Conservation (phyloP, 2,888 invertebrate genomes). For the Agrotis ipsilon region DNA sequence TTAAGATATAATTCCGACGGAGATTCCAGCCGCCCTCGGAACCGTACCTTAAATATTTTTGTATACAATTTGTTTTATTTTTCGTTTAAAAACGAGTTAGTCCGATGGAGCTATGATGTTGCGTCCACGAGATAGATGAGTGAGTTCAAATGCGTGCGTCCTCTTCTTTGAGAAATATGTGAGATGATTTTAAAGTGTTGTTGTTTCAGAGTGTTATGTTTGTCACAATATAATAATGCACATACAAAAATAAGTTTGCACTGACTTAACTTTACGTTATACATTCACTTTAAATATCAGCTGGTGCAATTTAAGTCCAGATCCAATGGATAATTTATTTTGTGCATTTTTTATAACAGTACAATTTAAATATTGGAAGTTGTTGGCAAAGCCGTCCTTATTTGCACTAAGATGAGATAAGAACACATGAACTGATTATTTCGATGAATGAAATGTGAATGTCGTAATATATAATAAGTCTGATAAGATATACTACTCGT, state of each 20-base stretch:
- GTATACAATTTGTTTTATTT: not conserved
- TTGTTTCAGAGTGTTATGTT: slow-evolving; percentile 27
- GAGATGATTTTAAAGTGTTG: slow-evolving; percentile 38
- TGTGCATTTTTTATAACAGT: slow-evolving; percentile 39
- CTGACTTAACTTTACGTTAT: too few relatives aligned
- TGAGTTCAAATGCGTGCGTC: slow-evolving; percentile 42
- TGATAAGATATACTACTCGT: not conserved
- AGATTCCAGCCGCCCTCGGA: not conserved
- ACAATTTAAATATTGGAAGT: slow-evolving; percentile 5
- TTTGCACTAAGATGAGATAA: slow-evolving; percentile 31
- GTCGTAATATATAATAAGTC: not conserved
- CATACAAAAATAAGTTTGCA: not conserved
- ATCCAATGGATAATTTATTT: not conserved
- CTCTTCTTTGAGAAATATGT: slow-evolving; percentile 18
- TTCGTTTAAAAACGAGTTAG: not conserved
- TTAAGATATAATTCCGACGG: slow-evolving; percentile 4
- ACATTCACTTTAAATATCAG: too few relatives aligned
- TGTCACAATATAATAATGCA: slow-evolving; percentile 9
- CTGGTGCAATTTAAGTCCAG: not conserved
- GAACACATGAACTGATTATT: slow-evolving; percentile 39
- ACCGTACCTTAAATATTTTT: slow-evolving; percentile 17
- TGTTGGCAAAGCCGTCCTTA: slow-evolving; percentile 44
- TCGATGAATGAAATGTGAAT: slow-evolving; percentile 37
- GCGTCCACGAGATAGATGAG: slow-evolving; percentile 39
- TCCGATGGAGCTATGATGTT: slow-evolving; percentile 31